Base-by-base conservation (phyloP, 2,888 invertebrate species). In the Pteria penguin region DNA sequence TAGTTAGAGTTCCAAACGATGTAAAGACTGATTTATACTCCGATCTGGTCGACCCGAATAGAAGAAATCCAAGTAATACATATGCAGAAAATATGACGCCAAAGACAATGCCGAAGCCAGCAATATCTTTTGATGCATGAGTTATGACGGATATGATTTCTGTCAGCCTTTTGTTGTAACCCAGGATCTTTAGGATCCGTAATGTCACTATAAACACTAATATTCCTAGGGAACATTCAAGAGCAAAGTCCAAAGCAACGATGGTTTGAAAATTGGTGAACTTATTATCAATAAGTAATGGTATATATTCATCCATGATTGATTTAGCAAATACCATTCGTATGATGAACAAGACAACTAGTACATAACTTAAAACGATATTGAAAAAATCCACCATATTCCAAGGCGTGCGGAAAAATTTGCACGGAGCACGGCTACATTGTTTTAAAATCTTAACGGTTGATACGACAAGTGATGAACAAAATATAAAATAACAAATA, bases 181-280 rank as follows among this genome's bases (percentile, higher is more conserved):
- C 86, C 22, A 87, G 81, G 18, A 86, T 81, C 54, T 84, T 84
- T 14, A 87, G 68, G 5, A 86, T 58, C n/a, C 86, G 75, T 22
- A 87, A 27, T 14, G 82, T 84, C 1, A 80, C 79, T 29, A 87
- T 75, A 75, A 84, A 85, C 1, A 84, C 80, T 26, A 86, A 80
- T 8, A 83, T 65, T 0, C 80, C 84, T 18, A 84, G 70, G 1
- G 83, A 60, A 55, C 79, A 45, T 5, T 86, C 80, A 18, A 86
- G 78, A 4, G 79, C 54, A 27, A 74, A 72, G 72, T 87, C 85
- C 87, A 84, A 87, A 0, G 85, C 32, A 0, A 83, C 84, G 11
- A 86, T 74, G 62, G 84, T 84, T 52, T 83, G 82, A 55, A 87
- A 88, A 72, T 87, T 86, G 2, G 87, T 79, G 65, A 86, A 88